These are phyloP conservation scores for Carlito syrichta DNA, from an alignment of 2,113 vertebrate species.

Conservation along the genomic window DNA sequence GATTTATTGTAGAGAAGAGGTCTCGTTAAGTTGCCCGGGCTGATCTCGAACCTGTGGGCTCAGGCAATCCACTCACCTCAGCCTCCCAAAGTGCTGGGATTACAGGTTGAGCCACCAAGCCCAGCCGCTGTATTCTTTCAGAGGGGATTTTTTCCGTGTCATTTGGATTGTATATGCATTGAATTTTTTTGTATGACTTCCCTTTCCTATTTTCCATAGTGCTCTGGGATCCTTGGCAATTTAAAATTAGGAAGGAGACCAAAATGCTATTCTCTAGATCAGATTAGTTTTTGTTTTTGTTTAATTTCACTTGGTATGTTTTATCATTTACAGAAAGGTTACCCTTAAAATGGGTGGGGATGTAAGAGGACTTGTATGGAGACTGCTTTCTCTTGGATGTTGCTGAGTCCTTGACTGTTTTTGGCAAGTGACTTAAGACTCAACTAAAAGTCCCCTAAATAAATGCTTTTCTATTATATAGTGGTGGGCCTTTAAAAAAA, in stretches of 20 bases:
- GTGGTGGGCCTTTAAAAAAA: background rate
- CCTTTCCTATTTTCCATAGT: background rate
- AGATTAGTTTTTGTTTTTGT: conserved; percentile 10
- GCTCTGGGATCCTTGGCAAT: background rate
- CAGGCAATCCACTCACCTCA: no score
- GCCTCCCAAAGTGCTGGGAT: no score
- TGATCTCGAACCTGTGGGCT: no score
- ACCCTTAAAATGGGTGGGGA: background rate
- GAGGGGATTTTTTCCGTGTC: background rate
- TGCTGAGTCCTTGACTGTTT: conserved; percentile 12
- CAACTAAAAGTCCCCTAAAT: background rate
- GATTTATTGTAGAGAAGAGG: no score
- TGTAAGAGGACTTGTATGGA: background rate
- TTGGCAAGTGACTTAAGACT: background rate
- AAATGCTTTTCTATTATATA: background rate
- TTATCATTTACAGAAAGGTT: conserved; percentile 23
- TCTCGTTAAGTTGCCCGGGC: no score
- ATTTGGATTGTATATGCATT: background rate
- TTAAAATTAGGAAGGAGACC: background rate
- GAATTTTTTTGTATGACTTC: background rate
- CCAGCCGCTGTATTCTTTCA: conserved; percentile 54
- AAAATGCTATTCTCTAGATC: background rate
- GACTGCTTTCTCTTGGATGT: background rate
- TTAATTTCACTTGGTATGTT: conserved; percentile 11
- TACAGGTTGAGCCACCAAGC: no score